phyloP scores from a whole-genome alignment of 2,113 vertebrate species.

The Laticauda laticaudata region DNA sequence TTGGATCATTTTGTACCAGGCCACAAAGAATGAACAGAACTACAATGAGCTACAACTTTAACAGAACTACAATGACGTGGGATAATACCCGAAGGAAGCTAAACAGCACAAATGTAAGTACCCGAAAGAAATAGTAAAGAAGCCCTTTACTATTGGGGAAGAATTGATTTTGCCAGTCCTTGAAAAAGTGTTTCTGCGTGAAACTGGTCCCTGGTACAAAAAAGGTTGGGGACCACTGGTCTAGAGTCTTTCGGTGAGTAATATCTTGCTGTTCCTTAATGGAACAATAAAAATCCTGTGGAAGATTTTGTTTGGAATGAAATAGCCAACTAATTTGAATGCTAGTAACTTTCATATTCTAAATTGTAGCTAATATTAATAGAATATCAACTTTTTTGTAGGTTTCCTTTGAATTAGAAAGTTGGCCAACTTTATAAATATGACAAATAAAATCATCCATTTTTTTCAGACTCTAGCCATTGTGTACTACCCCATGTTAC shows the following conservation, averaged over 20 bases:
- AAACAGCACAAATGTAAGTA: too few relatives aligned
- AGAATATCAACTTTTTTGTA: background rate
- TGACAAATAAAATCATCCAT: conserved; percentile 55
- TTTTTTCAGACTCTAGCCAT: conserved; percentile 67
- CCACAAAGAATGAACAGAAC: too few relatives aligned
- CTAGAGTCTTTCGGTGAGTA: background rate
- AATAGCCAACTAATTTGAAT: background rate
- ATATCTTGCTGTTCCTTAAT: background rate
- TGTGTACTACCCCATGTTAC: conserved; percentile 41
- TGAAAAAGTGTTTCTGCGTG: too few relatives aligned
- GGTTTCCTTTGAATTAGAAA: background rate
- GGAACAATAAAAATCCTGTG: background rate
- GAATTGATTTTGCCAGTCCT: too few relatives aligned
- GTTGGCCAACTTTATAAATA: background rate
- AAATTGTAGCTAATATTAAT: background rate
- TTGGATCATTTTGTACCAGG: too few relatives aligned
- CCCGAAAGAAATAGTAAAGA: too few relatives aligned
- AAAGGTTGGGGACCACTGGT: too few relatives aligned
- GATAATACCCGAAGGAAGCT: too few relatives aligned
- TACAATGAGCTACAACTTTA: too few relatives aligned
- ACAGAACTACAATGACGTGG: too few relatives aligned
- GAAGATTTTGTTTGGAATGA: background rate
- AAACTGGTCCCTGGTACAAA: too few relatives aligned
- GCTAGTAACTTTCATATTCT: background rate
- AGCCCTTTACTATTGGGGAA: too few relatives aligned